Evolutionary conservation across 2,888 invertebrate species (phyloP).

Genomic region (Chymomyza amoena): DNA sequence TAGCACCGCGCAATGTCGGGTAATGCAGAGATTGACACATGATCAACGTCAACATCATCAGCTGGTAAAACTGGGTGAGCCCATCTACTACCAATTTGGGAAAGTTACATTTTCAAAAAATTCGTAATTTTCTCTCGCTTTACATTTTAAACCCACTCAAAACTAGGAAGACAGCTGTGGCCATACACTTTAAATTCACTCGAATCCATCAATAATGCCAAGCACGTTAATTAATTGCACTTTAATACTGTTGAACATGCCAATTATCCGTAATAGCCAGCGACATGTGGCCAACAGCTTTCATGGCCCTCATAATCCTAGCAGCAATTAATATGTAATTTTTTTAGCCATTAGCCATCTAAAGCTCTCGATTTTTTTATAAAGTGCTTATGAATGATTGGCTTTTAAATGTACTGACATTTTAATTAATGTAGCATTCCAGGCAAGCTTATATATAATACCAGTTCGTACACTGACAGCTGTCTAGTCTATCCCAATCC

Average conservation of each 20-base stretch:
- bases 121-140: not conserved
- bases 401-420: constrained; percentile 17
- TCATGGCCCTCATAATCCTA: not conserved
- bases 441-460: too few relatives aligned
- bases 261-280: not conserved
- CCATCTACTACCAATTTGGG: too few relatives aligned
- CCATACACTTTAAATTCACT: not conserved
- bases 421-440: not conserved
- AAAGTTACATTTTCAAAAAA: too few relatives aligned
- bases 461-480: not conserved
- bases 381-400: constrained; percentile 29
- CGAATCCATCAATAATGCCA: not conserved
- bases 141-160: not conserved
- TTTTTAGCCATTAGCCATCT: constrained; percentile 20
- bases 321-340: constrained; percentile 35
- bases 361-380: constrained; percentile 22
- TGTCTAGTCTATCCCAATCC: not conserved
- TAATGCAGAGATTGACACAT: too few relatives aligned
- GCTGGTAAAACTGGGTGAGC: too few relatives aligned
- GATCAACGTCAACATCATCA: too few relatives aligned
- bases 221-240: not conserved
- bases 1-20: too few relatives aligned
- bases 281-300: not conserved
- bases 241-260: not conserved
- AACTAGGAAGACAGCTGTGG: not conserved